phyloP scores from a whole-genome alignment of 2,113 vertebrate genomes.

The Zingel zingel region DNA sequence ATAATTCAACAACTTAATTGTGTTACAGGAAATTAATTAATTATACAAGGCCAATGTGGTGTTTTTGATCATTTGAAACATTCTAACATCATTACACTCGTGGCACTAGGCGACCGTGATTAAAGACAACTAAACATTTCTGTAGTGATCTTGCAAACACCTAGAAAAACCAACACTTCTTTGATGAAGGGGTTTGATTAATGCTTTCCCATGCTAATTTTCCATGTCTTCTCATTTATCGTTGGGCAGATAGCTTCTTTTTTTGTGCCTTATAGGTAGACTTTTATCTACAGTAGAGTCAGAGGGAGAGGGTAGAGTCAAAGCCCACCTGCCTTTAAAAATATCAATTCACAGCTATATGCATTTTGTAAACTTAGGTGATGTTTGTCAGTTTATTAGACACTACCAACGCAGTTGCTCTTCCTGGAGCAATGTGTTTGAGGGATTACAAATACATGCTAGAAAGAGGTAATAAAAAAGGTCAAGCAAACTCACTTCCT shows the following conservation, averaged over 20 bases:
- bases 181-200: conserved; percentile 1
- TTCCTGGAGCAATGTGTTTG: neutral
- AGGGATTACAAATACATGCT: conserved; percentile 26
- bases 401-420: neutral
- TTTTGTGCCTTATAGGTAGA: conserved; percentile 3
- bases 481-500: neutral
- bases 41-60: conserved; percentile 13
- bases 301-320: neutral
- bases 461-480: neutral
- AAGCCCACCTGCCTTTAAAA: neutral
- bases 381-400: conserved; percentile 20
- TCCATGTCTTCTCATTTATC: neutral
- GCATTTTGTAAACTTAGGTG: neutral
- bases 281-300: conserved; percentile 11
- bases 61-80: conserved; percentile 16
- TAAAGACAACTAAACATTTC: neutral
- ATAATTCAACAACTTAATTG: conserved; percentile 31
- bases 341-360: conserved; percentile 7
- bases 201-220: neutral
- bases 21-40: conserved; percentile 27
- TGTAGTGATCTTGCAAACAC: conserved; percentile 3
- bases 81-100: neutral
- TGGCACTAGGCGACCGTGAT: neutral
- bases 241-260: conserved; percentile 4
- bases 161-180: neutral